Evolutionary conservation across 2,797 vertebrate species (phyloP), one percentile per base, ranked within the genome.

Genomic region (Rachycentron canadum): DNA sequence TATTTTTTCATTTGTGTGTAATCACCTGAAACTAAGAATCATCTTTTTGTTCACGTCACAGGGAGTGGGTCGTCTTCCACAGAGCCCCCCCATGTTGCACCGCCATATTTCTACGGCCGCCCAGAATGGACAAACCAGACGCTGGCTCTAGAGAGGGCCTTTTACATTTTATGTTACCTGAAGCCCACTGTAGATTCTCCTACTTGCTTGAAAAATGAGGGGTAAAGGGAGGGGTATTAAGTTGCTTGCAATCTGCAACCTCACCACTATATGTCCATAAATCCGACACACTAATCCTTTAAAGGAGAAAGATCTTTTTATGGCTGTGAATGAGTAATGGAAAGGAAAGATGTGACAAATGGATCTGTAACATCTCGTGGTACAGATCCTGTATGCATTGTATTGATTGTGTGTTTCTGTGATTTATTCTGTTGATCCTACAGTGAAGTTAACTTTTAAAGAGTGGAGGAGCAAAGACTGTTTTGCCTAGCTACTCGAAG

Each of bases 301-400:
- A 45, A 45, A 62, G 55, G 66, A 62, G 73, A 60, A 41, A 69
- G 65, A 73, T 79, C 74, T 79, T 82, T 80, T 60, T 49, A n/a
- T 28, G 30, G 64, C 60, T 63, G 70, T 74, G 68, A 76, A 84
- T 78, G 79, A 70, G 28, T 57, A 79, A 90, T 83, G 64, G 73
- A 59, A 66, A 78, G 59, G 55, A 32, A 73, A 78, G 67, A 82
- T 26, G 61, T 82, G 70, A 79, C 59, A 58, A 52, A 28, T 36
- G 56, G 73, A 62, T 70, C 23, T 34, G 40, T 67, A 78, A 10
- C 53, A 57, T 53, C 45, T 74, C 57, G 57, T n/a, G 5, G 12
- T 52, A 36, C 11, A n/a, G 26, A 59, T 63, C 32, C 23, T 47
- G 55, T 23, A 38, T 62, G 40, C 41, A 13, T 38, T 10, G 0